phyloP scores from a whole-genome alignment of 1,140 invertebrate genomes.

The Orchesella cincta region DNA sequence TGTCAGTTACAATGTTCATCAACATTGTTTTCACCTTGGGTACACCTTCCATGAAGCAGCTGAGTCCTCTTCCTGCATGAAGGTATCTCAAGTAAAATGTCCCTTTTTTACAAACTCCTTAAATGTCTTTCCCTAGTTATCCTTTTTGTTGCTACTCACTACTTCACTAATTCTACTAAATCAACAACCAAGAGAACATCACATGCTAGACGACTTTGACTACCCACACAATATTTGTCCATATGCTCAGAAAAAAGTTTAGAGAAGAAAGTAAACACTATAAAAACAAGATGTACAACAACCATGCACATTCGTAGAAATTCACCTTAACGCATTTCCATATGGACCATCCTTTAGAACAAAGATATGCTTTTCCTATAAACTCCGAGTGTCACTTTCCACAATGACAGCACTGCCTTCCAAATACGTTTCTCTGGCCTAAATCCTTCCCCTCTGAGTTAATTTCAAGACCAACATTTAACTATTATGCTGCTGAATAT shows the following conservation, averaged over 20 bases:
- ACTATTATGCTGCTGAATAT: background rate
- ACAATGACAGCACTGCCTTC: background rate
- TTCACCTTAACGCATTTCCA: too few relatives aligned
- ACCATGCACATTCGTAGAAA: too few relatives aligned
- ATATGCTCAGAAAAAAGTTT: background rate
- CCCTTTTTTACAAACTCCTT: background rate
- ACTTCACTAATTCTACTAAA: background rate
- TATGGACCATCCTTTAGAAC: too few relatives aligned
- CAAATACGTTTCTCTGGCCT: too few relatives aligned
- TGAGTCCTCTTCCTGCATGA: background rate
- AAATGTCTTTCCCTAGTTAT: background rate
- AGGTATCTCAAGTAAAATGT: background rate
- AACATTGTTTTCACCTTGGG: background rate
- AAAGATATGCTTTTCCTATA: too few relatives aligned
- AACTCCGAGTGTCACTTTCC: too few relatives aligned
- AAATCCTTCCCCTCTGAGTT: too few relatives aligned
- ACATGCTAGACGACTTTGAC: background rate
- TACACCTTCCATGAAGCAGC: constrained; percentile 7
- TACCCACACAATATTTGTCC: background rate
- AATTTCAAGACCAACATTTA: too few relatives aligned
- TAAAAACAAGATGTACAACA: too few relatives aligned
- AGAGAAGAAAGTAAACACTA: too few relatives aligned
- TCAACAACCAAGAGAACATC: background rate
- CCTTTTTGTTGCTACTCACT: background rate
- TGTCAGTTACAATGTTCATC: background rate